Conservation (phyloP, 2,113 vertebrate species). For the Poecile atricapillus region DNA sequence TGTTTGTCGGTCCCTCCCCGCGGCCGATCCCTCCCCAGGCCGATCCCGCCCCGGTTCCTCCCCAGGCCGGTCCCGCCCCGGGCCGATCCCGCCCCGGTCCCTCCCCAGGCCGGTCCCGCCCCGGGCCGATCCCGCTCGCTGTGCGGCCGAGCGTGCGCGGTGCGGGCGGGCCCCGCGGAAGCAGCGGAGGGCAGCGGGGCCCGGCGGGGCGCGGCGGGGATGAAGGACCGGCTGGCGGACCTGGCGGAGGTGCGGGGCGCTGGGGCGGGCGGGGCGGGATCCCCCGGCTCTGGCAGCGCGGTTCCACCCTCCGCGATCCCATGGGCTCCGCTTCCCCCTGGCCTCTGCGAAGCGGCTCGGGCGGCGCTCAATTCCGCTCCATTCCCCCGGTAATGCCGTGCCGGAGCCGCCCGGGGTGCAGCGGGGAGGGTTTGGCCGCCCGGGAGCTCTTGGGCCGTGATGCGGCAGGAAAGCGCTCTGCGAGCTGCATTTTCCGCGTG, state of each 20-base stretch:
- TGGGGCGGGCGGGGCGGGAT: neutral
- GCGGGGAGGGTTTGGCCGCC: too few species aligned
- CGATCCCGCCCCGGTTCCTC: too few species aligned
- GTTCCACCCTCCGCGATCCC: rapidly evolving
- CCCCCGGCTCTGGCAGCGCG: rapidly evolving
- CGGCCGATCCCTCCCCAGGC: too few species aligned
- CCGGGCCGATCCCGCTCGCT: too few species aligned
- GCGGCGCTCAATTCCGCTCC: rapidly evolving
- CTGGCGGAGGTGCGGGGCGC: neutral
- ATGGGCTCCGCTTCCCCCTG: neutral
- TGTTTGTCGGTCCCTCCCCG: too few species aligned
- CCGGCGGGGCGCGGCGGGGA: neutral
- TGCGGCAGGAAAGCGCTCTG: neutral
- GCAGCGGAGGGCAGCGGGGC: too few species aligned
- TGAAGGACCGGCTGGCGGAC: neutral
- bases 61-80: too few species aligned
- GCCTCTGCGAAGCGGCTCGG: rapidly evolving
- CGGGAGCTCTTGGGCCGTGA: rapidly evolving
- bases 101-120: too few species aligned
- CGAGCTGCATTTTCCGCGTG: neutral
- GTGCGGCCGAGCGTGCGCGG: too few species aligned
- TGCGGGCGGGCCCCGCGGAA: too few species aligned
- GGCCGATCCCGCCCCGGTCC: too few species aligned
- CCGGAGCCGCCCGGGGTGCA: rapidly evolving
- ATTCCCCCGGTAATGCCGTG: rapidly evolving